These are phyloP conservation scores for Porites cylindrica DNA, from an alignment of 92 coral and sea anemone genomes.

Conservation along the genomic window DNA sequence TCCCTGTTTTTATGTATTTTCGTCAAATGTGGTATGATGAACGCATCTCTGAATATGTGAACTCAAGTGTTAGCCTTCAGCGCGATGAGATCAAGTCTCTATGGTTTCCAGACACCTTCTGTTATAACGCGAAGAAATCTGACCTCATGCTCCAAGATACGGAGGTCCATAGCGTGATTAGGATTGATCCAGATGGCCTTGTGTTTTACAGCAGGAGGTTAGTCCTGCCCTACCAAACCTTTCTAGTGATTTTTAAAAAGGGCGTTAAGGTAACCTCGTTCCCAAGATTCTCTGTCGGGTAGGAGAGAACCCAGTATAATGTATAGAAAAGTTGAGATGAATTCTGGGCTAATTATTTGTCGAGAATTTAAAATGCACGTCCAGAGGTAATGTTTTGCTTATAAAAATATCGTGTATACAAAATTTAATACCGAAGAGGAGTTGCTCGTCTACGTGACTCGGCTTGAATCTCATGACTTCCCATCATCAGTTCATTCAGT, in stretches of 20 bases:
- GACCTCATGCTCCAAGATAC: constrained; percentile 87
- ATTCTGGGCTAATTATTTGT: no score
- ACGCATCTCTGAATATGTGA: constrained; percentile 70
- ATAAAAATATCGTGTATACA: no score
- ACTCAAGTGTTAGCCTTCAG: constrained; percentile 61
- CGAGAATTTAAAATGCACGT: no score
- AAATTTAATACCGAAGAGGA: no score
- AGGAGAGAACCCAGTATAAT: no score
- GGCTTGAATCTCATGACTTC: no score
- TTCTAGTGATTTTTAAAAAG: not conserved
- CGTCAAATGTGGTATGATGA: constrained; percentile 86
- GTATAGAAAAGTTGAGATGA: no score
- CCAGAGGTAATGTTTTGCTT: no score
- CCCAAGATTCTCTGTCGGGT: no score
- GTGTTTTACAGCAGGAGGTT: constrained; percentile 92
- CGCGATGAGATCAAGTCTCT: constrained; percentile 74
- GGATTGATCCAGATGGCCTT: constrained; percentile 67
- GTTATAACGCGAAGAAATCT: constrained; percentile 84
- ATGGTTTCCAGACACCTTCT: constrained; percentile 91
- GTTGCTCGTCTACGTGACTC: no score
- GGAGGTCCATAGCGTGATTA: constrained; percentile 77
- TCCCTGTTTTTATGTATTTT: constrained; percentile 79
- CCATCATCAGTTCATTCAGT: no score
- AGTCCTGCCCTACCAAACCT: constrained; percentile 4
- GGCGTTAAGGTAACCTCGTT: not conserved